Conservation (phyloP, 2,797 vertebrate genomes). For the Sardinella longiceps region DNA sequence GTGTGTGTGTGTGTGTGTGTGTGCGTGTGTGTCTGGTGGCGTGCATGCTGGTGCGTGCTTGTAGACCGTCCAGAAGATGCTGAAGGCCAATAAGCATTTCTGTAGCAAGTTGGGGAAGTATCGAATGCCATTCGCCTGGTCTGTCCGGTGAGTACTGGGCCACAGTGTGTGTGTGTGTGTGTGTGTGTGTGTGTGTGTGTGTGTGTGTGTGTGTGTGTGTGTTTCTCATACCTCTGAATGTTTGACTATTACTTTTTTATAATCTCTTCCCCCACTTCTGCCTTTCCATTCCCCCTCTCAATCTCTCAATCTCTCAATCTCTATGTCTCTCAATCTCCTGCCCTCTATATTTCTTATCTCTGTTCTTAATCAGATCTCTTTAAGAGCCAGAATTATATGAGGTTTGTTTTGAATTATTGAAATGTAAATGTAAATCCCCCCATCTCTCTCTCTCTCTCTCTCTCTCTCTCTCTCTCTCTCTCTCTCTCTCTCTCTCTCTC, state of each 20-base stretch:
- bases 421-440: no score
- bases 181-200: not conserved
- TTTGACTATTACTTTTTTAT: no score
- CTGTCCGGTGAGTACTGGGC: constrained; percentile 82
- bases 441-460: no score
- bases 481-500: not conserved
- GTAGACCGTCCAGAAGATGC: constrained; percentile 91
- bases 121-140: constrained; percentile 98
- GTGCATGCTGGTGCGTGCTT: constrained; percentile 41
- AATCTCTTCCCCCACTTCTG: not conserved
- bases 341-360: no score
- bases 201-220: not conserved
- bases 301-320: no score
- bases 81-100: constrained; percentile 95
- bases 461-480: not conserved
- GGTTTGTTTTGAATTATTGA: no score
- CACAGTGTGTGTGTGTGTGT: not conserved
- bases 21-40: not conserved
- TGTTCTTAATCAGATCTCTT: no score
- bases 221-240: not conserved
- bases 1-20: not conserved
- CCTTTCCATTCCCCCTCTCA: not conserved
- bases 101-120: constrained; percentile 95
- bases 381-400: no score
- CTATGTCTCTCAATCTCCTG: not conserved